Percentiles rank a stretch among this genome's conserved stretches.
phyloP scores from a whole-genome alignment of 2,113 vertebrate genomes.

The Phrynosoma blainvillii region DNA sequence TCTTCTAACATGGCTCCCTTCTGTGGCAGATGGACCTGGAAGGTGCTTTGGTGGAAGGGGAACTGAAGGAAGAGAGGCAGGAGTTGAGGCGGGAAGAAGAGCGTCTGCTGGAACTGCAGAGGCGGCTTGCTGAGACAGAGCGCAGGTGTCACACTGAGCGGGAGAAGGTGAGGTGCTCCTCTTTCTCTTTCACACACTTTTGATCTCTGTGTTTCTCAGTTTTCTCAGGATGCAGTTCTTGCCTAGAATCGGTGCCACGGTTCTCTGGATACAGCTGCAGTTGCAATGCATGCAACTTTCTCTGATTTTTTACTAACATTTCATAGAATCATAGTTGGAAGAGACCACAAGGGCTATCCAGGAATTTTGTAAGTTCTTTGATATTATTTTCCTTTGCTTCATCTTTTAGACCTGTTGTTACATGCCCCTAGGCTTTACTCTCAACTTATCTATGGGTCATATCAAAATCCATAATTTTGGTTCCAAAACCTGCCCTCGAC shows the following conservation, averaged over 20 bases:
- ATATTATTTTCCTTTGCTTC: no score
- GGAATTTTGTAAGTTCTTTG: no score
- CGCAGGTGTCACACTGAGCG: conserved; percentile 50
- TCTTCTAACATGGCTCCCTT: not conserved
- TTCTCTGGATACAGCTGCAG: not conserved
- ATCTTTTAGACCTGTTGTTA: no score
- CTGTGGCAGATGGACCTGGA: conserved; percentile 85
- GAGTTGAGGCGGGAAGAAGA: conserved; percentile 74
- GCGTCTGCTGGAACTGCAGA: conserved; percentile 74
- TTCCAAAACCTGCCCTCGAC: no score
- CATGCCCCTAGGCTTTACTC: no score
- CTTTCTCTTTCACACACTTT: not conserved
- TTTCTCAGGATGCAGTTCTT: not conserved
- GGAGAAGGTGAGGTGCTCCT: conserved; percentile 36
- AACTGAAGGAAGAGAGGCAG: conserved; percentile 82
- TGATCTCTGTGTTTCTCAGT: not conserved
- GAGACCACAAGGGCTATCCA: no score
- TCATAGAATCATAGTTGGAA: no score
- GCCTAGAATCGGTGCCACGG: not conserved
- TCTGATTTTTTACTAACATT: no score
- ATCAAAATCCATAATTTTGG: no score
- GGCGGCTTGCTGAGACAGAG: conserved; percentile 49
- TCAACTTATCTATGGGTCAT: no score
- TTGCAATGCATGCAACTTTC: not conserved
- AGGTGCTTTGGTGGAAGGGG: conserved; percentile 84